Conservation (phyloP, 2,797 vertebrate species). For the Tamandua tetradactyla region DNA sequence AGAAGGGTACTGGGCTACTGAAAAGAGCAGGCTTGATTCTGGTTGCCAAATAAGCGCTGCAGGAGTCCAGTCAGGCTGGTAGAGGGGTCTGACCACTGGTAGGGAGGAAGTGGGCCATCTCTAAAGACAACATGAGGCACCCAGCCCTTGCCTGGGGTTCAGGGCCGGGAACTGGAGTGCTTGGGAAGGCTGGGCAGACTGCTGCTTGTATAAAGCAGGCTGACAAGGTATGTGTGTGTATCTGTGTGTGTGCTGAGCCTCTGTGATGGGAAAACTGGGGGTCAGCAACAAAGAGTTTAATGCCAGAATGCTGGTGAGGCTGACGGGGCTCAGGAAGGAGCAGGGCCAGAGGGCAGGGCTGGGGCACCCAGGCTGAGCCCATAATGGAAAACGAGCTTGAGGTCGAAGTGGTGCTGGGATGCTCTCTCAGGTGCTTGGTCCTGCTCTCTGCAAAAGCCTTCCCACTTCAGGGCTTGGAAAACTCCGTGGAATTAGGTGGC, state of each 20-base stretch:
- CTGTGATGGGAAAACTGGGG: background rate
- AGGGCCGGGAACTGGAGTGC: background rate
- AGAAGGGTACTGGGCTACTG: background rate
- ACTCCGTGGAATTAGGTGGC: background rate
- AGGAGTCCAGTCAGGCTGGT: background rate
- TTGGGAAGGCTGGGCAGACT: background rate
- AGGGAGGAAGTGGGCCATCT: background rate
- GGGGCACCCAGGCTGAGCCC: background rate
- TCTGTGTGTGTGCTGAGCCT: background rate
- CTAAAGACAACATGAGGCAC: no score
- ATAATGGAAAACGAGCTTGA: background rate
- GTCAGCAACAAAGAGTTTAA: background rate
- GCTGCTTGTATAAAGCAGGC: background rate
- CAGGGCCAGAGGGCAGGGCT: background rate
- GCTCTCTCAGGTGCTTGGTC: background rate
- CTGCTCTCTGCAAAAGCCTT: background rate
- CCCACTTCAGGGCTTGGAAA: background rate
- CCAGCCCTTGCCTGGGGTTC: background rate
- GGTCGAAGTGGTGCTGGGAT: background rate
- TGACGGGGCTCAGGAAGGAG: background rate
- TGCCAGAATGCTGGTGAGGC: background rate
- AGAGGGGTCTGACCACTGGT: background rate
- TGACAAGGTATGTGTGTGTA: no score
- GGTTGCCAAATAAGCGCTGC: background rate
- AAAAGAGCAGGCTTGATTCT: fast-evolving